Base-by-base conservation (phyloP, 2,888 invertebrate species). In the Scaptomyza caliginosa region DNA sequence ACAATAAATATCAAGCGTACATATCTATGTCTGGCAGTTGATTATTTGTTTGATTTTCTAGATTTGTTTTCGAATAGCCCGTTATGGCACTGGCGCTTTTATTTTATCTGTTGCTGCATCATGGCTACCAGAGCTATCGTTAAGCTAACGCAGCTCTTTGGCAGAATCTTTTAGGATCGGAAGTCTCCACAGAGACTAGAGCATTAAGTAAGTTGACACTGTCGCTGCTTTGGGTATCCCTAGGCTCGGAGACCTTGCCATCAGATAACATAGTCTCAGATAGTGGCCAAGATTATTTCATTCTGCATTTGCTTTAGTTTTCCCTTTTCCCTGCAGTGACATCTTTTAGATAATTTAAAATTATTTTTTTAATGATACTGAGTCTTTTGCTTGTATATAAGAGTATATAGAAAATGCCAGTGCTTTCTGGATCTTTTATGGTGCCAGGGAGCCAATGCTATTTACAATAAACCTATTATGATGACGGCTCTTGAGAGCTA, bases 81-180 rank as follows among this genome's bases (percentile, higher is more conserved):
- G n/a, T 30, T 45, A 26, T 30, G 30, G 45, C 3, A 17, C 10
- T 13, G 19, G 13, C 19, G 45, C 26, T 11, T 11, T 16, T n/a
- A n/a, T n/a, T 16, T 17, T 28, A 43, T 4, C 43, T n/a, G 24
- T 23, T 40, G 40, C 40, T 42, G 43, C 11, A 43, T n/a, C 43
- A 26, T 26, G 26, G 43, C 11, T 28, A 26, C 17, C 17, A 28
- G 10, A 16, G 11, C 45, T 8, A 30, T 17, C 45, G 28, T 28
- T 13, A 28, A 30, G 45, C 46, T 13, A 10, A 10, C n/a, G 46
- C 46, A 30, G 45, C 30, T 30, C 30, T 21, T 30, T 30, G 45
- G 19, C 45, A 11, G 19, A 30, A 45, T 45, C 42, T 24, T 42
- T 46, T 46, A 46, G 32, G 13, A 46, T 11, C 21, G 4, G 46